Evolutionary conservation across 2,888 invertebrate genomes (phyloP).

Genomic region (Cephus spinipes): DNA sequence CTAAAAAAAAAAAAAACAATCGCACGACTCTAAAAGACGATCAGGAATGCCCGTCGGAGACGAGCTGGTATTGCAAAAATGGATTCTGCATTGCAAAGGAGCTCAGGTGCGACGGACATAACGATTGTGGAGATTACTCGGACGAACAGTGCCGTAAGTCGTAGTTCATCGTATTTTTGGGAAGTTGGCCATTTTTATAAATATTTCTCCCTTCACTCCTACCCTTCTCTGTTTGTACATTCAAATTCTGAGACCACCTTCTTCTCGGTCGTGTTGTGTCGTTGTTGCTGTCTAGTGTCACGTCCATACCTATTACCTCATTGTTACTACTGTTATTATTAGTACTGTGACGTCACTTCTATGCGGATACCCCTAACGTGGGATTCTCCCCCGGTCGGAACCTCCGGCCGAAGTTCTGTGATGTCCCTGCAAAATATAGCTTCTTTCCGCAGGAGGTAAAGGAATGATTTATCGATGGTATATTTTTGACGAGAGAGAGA

Average conservation of each 20-base stretch:
- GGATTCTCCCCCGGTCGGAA: background rate
- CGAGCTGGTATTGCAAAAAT: constrained; percentile 74
- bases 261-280: background rate
- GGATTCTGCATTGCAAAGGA: constrained; percentile 77
- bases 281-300: background rate
- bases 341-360: background rate
- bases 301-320: background rate
- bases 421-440: background rate
- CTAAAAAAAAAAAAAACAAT: background rate
- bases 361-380: background rate
- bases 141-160: constrained; percentile 77
- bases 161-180: constrained; percentile 7
- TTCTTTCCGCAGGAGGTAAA: background rate
- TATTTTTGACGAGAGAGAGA: background rate
- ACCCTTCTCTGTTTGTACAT: background rate
- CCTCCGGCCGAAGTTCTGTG: background rate
- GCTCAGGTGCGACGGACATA: constrained; percentile 75
- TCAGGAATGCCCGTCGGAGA: background rate
- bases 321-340: background rate
- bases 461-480: background rate
- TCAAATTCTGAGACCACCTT: background rate
- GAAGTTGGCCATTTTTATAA: background rate
- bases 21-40: background rate
- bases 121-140: constrained; percentile 75
- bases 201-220: background rate